Conservation (phyloP, 2,113 vertebrate species). For the Syrmaticus mikado region DNA sequence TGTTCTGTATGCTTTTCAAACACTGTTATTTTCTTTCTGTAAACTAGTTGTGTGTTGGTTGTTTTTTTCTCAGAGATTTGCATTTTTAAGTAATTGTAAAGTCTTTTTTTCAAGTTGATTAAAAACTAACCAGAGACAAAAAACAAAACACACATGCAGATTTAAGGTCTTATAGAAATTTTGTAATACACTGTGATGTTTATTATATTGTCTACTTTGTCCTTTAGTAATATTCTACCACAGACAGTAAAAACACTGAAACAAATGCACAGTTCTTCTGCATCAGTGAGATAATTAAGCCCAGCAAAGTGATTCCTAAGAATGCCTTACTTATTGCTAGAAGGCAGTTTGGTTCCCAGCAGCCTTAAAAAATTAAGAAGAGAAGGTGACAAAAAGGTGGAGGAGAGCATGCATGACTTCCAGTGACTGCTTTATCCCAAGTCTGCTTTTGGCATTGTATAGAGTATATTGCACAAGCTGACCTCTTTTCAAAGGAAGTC, state of each 20-base stretch:
- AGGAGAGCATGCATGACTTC: constrained; percentile 1
- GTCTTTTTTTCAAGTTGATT: neutral
- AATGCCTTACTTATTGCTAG: neutral
- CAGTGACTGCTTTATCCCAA: neutral
- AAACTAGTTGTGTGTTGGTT: neutral
- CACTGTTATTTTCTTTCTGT: neutral
- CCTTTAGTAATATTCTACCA: constrained; percentile 11
- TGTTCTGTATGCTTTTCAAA: neutral
- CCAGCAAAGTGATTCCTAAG: constrained; percentile 3
- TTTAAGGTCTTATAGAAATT: neutral
- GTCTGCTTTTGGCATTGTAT: neutral
- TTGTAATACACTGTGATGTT: neutral
- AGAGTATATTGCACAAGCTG: constrained; percentile 10
- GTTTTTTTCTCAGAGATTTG: neutral
- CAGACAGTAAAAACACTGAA: constrained; percentile 11
- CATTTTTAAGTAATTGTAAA: neutral
- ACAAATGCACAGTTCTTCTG: neutral
- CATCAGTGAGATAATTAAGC: constrained; percentile 36
- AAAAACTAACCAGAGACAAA: neutral
- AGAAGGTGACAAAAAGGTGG: constrained; percentile 38
- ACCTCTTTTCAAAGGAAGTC: constrained; percentile 15
- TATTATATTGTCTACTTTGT: neutral
- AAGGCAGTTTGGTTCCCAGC: neutral
- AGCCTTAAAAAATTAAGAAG: constrained; percentile 24
- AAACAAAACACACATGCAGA: neutral